Evolutionary conservation across 2,797 vertebrate genomes (phyloP).

Genomic region (Alectoris magna): DNA sequence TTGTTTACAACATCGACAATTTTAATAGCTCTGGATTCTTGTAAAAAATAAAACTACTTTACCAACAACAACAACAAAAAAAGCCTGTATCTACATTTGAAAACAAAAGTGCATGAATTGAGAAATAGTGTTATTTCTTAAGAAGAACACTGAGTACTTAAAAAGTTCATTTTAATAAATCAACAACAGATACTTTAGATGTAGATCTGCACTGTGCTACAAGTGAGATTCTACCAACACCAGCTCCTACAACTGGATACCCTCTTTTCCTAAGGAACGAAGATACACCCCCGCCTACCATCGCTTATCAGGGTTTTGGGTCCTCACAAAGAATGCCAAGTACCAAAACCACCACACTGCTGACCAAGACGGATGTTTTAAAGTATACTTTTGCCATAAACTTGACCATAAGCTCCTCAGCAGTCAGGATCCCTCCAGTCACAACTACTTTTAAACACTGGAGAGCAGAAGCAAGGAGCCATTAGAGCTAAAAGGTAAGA

Average conservation of each 20-base stretch:
- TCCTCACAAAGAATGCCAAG: constrained; percentile 36
- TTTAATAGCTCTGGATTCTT: constrained; percentile 75
- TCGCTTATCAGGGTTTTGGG: not conserved
- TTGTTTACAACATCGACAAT: constrained; percentile 53
- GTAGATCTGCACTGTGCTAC: constrained; percentile 60
- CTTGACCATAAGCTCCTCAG: not conserved
- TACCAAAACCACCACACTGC: constrained; percentile 38
- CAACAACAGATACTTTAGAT: constrained; percentile 35
- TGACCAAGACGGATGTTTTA: constrained; percentile 27
- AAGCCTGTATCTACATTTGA: constrained; percentile 69
- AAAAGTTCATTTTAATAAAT: constrained; percentile 57
- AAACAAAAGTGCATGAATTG: constrained; percentile 72
- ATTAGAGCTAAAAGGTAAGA: constrained; percentile 45
- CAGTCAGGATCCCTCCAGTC: constrained; percentile 16
- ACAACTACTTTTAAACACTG: constrained; percentile 21
- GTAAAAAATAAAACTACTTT: constrained; percentile 69
- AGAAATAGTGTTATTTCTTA: constrained; percentile 71
- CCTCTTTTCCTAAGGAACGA: constrained; percentile 26
- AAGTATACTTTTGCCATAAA: constrained; percentile 15
- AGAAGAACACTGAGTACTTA: constrained; percentile 43
- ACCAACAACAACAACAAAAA: constrained; percentile 25
- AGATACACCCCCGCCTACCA: not conserved
- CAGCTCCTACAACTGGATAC: constrained; percentile 41
- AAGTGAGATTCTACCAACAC: constrained; percentile 39
- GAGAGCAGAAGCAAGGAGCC: constrained; percentile 45